Conservation (phyloP, 2,797 vertebrate species). For the Gallinago solitaria region DNA sequence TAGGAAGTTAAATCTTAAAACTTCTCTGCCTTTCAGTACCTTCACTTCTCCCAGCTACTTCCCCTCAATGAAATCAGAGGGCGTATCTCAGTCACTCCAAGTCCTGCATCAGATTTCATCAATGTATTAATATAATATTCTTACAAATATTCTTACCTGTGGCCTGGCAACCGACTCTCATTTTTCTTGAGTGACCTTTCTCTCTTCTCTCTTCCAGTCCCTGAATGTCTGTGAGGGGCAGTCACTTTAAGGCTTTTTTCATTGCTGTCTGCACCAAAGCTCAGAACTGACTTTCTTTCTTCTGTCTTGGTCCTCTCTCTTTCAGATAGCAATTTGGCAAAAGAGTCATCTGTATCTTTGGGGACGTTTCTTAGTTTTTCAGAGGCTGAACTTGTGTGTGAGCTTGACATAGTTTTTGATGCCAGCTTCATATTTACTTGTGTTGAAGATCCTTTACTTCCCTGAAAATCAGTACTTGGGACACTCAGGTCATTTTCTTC, state of each 20-base stretch:
- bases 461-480: background rate
- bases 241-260: conserved; percentile 2
- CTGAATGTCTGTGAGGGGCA: conserved; percentile 7
- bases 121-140: background rate
- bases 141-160: conserved; percentile 69
- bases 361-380: conserved; percentile 1
- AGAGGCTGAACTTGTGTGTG: background rate
- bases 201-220: conserved; percentile 47
- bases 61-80: background rate
- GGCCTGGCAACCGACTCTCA: background rate
- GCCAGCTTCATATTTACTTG: background rate
- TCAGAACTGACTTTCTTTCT: background rate
- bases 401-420: background rate
- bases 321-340: background rate
- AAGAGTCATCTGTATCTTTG: background rate
- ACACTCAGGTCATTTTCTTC: background rate
- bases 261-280: background rate
- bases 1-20: background rate
- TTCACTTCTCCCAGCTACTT: background rate
- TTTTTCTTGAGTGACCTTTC: conserved; percentile 18
- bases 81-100: background rate
- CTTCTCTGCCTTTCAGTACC: background rate
- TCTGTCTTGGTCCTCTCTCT: background rate
- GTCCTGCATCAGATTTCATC: background rate
- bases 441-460: background rate